Base-by-base conservation (phyloP, 2,113 vertebrate genomes). In the Myiagra hebetior region DNA sequence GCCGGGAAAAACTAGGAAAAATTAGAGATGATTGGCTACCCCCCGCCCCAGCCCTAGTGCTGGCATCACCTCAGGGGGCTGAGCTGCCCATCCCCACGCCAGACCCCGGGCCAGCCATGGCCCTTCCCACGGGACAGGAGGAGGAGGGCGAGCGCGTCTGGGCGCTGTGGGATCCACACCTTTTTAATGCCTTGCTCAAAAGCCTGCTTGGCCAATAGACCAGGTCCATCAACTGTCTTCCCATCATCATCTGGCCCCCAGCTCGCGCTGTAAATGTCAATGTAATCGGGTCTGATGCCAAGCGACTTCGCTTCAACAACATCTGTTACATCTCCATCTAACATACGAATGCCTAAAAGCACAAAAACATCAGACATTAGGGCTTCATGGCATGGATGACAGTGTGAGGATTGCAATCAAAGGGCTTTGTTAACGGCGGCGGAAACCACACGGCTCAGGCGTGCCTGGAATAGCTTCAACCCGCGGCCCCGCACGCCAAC, bases 161-260 rank as follows among this genome's bases (percentile, higher is more conserved):
- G 83, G 93, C 59, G 81, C 95, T 78, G 70, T 19, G 72, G 87
- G 39, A 91, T 93, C 86, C 96, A 94, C 94, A 99, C 99, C 99
- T 99, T 99, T 98, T 98, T 99, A 97, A 99, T 99, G 97, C 99
- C 99, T 57, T 98, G 96, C 95, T 99, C 99, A 94, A 99, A 99
- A 89, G 99, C 99, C 91, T 98, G 98, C 64, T 98, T 99, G 83
- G 99, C 98, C 69, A 99, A 98, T 8, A 97, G 98, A 85, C 99
- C 99, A 0, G 99, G 99, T 53, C 99, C 99, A 15, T 99, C 99
- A 96, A 99, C 99, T 2, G 99, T 99, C 97, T 98, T 99, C 64
- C 99, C 99, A 30, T 99, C 99, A n/a, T 99, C 99, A 72, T 99
- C 99, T 3, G 99, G 99, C 23, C 99, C 99, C 99, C 99, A 99